Evolutionary conservation across 2,797 vertebrate species (phyloP), one percentile per base, ranked within the genome.

Genomic region (Rhadinocentrus ornatus): DNA sequence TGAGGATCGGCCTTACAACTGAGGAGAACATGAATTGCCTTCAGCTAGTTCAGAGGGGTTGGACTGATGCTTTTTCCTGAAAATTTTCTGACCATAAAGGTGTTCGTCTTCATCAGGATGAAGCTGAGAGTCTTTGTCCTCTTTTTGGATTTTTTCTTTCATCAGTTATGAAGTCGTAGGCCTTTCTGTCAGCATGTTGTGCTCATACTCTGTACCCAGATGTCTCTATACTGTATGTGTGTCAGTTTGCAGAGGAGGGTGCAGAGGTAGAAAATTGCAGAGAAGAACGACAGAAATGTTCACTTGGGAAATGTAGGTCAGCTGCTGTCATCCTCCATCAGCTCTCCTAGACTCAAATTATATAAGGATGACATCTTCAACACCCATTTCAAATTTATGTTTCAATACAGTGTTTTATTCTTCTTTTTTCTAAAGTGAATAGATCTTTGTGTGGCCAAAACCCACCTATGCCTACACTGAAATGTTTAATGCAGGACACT

Each of bases 221-320:
- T 53, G 22, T 53, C 24, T 27, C 15, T 16, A 16, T 54, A 16
- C 52, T 27, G 8, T 46, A n/a, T n/a, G 20, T 10, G 9, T n/a
- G 44, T n/a, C 44, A n/a, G 31, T 10, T 56, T 56, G 58, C 3
- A 35, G 27, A 46, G 63, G 58, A 57, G 34, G 44, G 46, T 66
- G 61, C 69, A 71, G 62, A 62, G 34, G 31, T 15, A 48, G 31
- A 35, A 24, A 22, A 22, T 48, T 24, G 52, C 29, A 1, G 0
- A 27, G 24, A 46, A 34, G 26, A 35, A 67, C 13, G 26, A 50
- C 46, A 59, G 54, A 18, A 31, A 3, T 53, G 60, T 26, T 66
- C 64, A 32, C 59, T 57, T 1, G 15, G 41, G 39, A 69, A 83
- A 83, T 77, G 13, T 84, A 78, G 82, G 85, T 85, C 85, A 84